phyloP scores from a whole-genome alignment of 2,113 vertebrate genomes.

The Caloenas nicobarica region DNA sequence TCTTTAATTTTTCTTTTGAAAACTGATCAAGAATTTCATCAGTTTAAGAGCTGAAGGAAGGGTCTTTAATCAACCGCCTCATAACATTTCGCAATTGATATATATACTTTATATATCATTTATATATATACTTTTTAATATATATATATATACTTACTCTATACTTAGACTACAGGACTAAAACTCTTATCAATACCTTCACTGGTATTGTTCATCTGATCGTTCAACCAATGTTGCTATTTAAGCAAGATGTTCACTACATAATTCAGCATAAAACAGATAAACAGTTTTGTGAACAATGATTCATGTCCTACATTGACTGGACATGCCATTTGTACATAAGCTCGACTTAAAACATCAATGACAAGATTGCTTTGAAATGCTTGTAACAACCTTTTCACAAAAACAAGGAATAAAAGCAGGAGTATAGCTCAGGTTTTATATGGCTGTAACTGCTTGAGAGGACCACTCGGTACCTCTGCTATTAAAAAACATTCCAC shows the following conservation, averaged over 20 bases:
- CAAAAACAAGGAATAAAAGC: not conserved
- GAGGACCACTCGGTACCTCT: not conserved
- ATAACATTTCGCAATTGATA: not conserved
- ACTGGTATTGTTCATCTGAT: not conserved
- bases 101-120: not conserved
- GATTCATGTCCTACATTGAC: not conserved
- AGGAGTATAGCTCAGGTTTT: not conserved
- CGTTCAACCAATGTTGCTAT: not conserved
- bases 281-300: not conserved
- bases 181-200: not conserved
- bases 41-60: not conserved
- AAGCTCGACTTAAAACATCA: not conserved
- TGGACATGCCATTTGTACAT: not conserved
- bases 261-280: not conserved
- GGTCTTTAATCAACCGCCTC: not conserved
- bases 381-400: not conserved
- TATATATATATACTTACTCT: too few relatives aligned
- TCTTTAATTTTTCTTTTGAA: not conserved
- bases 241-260: not conserved
- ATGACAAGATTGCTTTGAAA: not conserved
- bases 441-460: not conserved
- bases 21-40: not conserved
- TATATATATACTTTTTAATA: too few relatives aligned
- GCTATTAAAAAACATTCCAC: not conserved
- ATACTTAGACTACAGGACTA: not conserved